Evolutionary conservation across 2,888 invertebrate species (phyloP).

Genomic region (Bombyx huttoni): DNA sequence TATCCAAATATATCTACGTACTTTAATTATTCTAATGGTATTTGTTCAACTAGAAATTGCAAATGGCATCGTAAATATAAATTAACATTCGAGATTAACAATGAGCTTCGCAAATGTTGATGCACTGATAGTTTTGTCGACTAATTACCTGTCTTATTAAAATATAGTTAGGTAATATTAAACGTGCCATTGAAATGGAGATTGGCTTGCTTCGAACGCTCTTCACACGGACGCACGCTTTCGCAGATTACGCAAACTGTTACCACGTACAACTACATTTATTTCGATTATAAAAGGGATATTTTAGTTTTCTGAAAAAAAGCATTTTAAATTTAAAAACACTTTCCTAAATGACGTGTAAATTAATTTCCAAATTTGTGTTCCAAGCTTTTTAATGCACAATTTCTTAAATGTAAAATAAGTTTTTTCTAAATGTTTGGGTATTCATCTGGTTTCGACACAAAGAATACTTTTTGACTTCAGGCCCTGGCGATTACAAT

Average conservation of each 20-base stretch:
- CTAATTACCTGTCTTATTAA: background rate
- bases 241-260: conserved; percentile 32
- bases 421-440: too few species aligned
- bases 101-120: background rate
- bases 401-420: too few species aligned
- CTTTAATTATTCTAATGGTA: too few species aligned
- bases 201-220: conserved; percentile 20
- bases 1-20: too few species aligned
- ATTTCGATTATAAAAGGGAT: background rate
- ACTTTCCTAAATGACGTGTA: too few species aligned
- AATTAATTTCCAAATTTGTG: too few species aligned
- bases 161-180: background rate
- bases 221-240: conserved; percentile 42
- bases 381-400: too few species aligned
- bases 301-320: background rate
- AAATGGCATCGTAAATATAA: background rate
- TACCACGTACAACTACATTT: background rate
- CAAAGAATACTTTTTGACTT: too few species aligned
- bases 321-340: background rate
- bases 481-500: too few species aligned
- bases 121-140: background rate
- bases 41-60: background rate
- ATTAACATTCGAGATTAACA: background rate
- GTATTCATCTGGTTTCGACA: too few species aligned
- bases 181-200: conserved; percentile 30